Evolutionary conservation across 2,113 vertebrate genomes (phyloP).

Genomic region (Elachura formosa): DNA sequence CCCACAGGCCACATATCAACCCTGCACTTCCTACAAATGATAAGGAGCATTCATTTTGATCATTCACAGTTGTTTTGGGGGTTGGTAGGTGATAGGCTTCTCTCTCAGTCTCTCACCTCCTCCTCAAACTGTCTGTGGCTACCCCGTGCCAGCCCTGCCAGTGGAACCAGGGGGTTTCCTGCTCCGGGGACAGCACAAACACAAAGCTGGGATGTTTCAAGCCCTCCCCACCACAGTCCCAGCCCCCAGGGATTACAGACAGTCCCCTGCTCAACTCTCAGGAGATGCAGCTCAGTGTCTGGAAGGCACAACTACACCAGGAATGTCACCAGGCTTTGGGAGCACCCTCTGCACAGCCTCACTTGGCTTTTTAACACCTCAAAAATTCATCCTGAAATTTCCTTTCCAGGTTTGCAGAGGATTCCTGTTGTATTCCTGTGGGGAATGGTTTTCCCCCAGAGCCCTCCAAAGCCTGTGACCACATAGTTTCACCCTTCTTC

Average conservation of each 20-base stretch:
- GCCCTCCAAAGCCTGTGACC: too few relatives aligned
- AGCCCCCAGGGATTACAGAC: rapidly evolving
- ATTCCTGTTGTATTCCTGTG: too few relatives aligned
- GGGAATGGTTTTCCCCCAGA: too few relatives aligned
- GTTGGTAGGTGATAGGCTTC: background rate
- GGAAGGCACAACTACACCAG: rapidly evolving
- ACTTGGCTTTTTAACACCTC: too few relatives aligned
- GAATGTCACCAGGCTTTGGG: background rate
- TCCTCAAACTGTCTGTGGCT: background rate
- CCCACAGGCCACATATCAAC: background rate
- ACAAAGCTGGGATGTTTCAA: rapidly evolving
- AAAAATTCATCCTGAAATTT: rapidly evolving
- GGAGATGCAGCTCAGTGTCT: rapidly evolving
- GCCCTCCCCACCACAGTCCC: rapidly evolving
- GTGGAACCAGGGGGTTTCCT: background rate
- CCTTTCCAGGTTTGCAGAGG: background rate
- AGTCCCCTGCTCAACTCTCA: rapidly evolving
- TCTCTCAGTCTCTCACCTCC: background rate
- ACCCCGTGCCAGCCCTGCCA: background rate
- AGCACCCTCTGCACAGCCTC: background rate
- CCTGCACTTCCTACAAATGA: background rate
- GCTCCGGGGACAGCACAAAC: background rate
- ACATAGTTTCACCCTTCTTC: too few relatives aligned
- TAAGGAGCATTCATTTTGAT: background rate
- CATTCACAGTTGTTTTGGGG: background rate